Evolutionary conservation across 2,888 invertebrate species (phyloP).

Genomic region (Megalurothrips usitatus): DNA sequence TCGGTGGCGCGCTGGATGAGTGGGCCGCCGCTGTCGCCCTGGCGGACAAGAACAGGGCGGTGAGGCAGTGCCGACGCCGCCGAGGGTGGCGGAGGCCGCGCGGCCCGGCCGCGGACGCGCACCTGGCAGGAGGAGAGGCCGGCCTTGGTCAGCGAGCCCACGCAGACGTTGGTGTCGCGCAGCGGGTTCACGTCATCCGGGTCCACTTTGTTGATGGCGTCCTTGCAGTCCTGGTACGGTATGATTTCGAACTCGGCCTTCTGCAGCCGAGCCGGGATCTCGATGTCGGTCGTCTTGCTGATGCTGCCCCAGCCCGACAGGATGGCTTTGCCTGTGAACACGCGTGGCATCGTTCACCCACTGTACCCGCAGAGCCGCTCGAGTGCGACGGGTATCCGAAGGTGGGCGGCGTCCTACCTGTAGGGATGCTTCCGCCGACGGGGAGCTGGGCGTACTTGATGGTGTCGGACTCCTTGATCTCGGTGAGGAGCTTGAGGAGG

Average conservation of each 20-base stretch:
- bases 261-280: neutral
- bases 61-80: neutral
- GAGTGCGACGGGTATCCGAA: neutral
- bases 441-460: neutral
- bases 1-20: conserved; percentile 38
- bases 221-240: neutral
- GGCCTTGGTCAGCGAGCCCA: neutral
- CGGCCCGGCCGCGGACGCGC: neutral
- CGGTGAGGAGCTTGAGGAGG: neutral
- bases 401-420: neutral
- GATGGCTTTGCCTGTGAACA: neutral
- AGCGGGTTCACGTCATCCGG: neutral
- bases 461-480: neutral
- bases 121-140: neutral
- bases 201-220: neutral
- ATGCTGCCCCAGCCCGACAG: conserved; percentile 6
- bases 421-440: neutral
- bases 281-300: neutral
- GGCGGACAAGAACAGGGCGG: conserved; percentile 31
- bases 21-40: conserved; percentile 48
- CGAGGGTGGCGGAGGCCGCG: neutral
- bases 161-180: neutral
- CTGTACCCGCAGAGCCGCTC: neutral
- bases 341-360: neutral
- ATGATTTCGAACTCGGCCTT: neutral